phyloP scores from a whole-genome alignment of 2,113 vertebrate species.

The Corythoichthys intestinalis region DNA sequence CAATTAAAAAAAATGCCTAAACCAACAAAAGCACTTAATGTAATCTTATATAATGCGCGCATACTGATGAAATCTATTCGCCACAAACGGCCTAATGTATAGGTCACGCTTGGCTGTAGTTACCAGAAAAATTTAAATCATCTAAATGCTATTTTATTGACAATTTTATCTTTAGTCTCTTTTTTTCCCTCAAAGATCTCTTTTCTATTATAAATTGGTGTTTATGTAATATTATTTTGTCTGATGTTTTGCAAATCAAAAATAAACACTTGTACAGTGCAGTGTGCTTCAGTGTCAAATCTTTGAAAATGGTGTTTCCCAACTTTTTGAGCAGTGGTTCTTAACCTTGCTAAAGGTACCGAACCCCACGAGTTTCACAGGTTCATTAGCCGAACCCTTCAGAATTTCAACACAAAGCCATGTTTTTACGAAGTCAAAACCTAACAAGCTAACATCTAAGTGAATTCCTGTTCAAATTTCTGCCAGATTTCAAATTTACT shows the following conservation, averaged over 20 bases:
- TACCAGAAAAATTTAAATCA: slow-evolving; percentile 54
- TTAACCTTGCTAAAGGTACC: too few species aligned
- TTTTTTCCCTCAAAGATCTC: slow-evolving; percentile 49
- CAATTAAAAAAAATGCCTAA: slow-evolving; percentile 54
- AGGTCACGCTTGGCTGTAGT: slow-evolving; percentile 60
- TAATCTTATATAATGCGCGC: slow-evolving; percentile 55
- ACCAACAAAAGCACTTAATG: slow-evolving; percentile 66
- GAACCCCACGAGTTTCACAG: too few species aligned
- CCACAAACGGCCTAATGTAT: slow-evolving; percentile 63
- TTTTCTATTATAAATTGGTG: slow-evolving; percentile 73
- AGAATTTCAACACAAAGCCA: too few species aligned
- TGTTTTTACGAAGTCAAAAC: too few species aligned
- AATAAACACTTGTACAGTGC: slow-evolving; percentile 75
- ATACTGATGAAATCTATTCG: slow-evolving; percentile 54
- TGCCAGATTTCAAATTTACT: too few species aligned
- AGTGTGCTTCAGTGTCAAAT: slow-evolving; percentile 21
- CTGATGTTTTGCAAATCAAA: slow-evolving; percentile 78
- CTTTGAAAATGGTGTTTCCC: background rate
- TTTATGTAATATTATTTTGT: slow-evolving; percentile 76
- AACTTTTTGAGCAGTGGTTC: background rate
- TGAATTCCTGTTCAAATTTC: too few species aligned
- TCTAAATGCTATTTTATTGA: slow-evolving; percentile 66
- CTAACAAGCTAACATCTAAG: too few species aligned
- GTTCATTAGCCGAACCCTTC: too few species aligned
- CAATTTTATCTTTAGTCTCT: slow-evolving; percentile 56